Base-by-base conservation (phyloP, 2,113 vertebrate species). In the Gasterosteus aculeatus region DNA sequence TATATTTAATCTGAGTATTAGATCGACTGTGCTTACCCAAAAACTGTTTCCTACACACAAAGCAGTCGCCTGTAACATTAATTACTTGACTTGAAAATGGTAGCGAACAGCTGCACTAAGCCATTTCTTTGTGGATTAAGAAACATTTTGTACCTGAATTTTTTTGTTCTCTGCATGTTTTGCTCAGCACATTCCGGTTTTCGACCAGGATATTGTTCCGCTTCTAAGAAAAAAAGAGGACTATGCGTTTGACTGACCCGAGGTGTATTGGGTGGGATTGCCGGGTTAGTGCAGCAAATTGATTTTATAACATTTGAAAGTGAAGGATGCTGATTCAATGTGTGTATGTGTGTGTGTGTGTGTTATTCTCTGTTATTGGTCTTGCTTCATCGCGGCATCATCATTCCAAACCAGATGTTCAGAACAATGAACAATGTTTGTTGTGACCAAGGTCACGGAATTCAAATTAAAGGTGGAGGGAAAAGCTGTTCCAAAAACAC, bases 1-100 rank as follows among this genome's bases (percentile, higher is more conserved):
- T 72, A 79, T 49, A 79, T 83, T 77, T 39, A 74, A 70, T 69
- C 29, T 41, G 63, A 70, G 73, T 58, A 83, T 83, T 62, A 78
- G 84, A 85, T 82, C 69, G 72, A 54, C 31, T 14, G 9, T 39
- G 59, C 62, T 62, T 44, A 54, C 29, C 69, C 41, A 26, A 74
- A 49, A 79, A 41, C 7, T 0, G 58, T 71, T 72, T 74, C 29
- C 15, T n/a, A 29, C 26, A 66, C 26, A 57, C 53, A 59, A 56
- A 63, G 51, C 64, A 60, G 12, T 47, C 69, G 26, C 22, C 22
- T 79, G 59, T n/a, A 35, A 39, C 51, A 77, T 72, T 62, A 68
- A 85, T 74, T 53, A 31, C 44, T 61, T 53, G 46, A 74, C 39
- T 60, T 22, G 6, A 64, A 54, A 54, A 71, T 11, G 22, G 19